phyloP scores from a whole-genome alignment of 2,797 vertebrate genomes.

The Artibeus jamaicensis region DNA sequence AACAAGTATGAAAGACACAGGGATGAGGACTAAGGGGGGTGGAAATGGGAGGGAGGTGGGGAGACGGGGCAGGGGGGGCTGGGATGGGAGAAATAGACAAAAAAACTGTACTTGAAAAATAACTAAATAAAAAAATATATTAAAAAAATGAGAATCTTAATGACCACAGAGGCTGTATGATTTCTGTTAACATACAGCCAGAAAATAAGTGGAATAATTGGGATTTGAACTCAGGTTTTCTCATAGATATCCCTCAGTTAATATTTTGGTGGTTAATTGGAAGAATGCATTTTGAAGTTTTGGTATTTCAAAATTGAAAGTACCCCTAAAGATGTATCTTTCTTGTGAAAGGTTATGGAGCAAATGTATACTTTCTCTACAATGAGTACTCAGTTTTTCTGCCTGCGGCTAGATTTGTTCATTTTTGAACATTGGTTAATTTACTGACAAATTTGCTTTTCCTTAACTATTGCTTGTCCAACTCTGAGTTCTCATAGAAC shows the following conservation, averaged over 20 bases:
- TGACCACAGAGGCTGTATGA: not conserved
- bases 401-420: not conserved
- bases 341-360: not conserved
- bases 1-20: too few species aligned
- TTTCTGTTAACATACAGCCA: not conserved
- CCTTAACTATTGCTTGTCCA: slow-evolving; percentile 42
- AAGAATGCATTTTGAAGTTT: slow-evolving; percentile 24
- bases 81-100: too few species aligned
- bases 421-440: slow-evolving; percentile 24
- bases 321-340: not conserved
- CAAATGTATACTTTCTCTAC: not conserved
- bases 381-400: not conserved
- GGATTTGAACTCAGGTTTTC: slow-evolving; percentile 16
- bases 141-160: not conserved
- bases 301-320: not conserved
- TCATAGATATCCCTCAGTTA: not conserved
- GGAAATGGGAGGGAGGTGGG: too few species aligned
- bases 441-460: slow-evolving; percentile 42
- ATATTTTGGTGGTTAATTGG: slow-evolving; percentile 8
- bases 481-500: slow-evolving; percentile 30
- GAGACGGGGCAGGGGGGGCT: too few species aligned
- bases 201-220: not conserved
- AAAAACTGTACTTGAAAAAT: too few species aligned
- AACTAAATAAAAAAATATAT: too few species aligned
- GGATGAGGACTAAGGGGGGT: too few species aligned